Evolutionary conservation across 1,140 invertebrate genomes (phyloP), one percentile per base, ranked within the genome.

Genomic region (Aleiodes sp.): DNA sequence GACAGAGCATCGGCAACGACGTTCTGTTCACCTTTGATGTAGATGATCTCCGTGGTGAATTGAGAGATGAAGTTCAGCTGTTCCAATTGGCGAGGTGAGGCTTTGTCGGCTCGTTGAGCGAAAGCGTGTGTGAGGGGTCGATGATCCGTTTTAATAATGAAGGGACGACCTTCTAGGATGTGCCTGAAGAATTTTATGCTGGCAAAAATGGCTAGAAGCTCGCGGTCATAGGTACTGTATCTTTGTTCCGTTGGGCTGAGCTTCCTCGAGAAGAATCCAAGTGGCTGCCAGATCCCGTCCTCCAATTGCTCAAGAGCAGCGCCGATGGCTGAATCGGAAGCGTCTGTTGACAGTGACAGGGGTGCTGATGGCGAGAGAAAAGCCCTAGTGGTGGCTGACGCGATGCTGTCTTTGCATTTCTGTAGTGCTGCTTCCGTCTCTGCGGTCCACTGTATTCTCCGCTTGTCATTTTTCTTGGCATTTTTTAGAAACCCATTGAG

Each of bases 261-360:
- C 63, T 71, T 75, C 4, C 57, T 35, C 2, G 68, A 73, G 33
- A 73, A 76, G 59, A 43, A 43, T 29, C 63, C 8, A 83, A 84
- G 61, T 84, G 81, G 75, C 57, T 76, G 24, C 68, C 72, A 75
- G n/a, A 10, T 70, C 41, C 0, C 80, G 73, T 73, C 77, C 74
- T 60, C 81, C 76, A 0, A 76, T 76, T 31, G 78, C 80, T 19
- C 76, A 2, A 88, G 43, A 4, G 68, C 73, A 2, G 77, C 79
- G 12, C 85, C 86, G 6, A 87, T 76, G 0, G 78, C 72, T 2
- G 43, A 63, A 29, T 79, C 77, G 2, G 81, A 87, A 14, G 82
- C 85, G 65, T 86, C 84, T 0, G 73, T 78, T 24, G 72, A 70
- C 2, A 84, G 75, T 8, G 37, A 70, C 0, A 56, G n/a, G 4